Percentiles rank a stretch among this genome's conserved stretches.
phyloP scores from a whole-genome alignment of 1,140 invertebrate genomes.

The Thaumetopoea pityocampa region DNA sequence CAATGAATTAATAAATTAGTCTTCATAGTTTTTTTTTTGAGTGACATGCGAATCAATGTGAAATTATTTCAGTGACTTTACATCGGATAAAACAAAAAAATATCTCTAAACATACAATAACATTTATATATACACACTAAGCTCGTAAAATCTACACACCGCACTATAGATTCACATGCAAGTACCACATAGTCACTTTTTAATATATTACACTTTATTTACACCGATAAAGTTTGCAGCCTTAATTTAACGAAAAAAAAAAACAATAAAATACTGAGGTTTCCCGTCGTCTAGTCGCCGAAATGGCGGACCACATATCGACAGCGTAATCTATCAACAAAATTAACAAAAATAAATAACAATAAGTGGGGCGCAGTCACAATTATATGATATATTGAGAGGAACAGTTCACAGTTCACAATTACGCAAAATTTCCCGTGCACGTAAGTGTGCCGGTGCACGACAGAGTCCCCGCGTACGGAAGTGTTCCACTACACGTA shows the following conservation, averaged over 20 bases:
- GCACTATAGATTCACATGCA: constrained; percentile 27
- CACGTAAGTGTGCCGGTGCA: too few relatives aligned
- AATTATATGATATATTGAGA: background rate
- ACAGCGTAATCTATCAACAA: constrained; percentile 3
- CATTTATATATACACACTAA: constrained; percentile 57
- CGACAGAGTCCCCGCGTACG: too few relatives aligned
- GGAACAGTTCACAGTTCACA: too few relatives aligned
- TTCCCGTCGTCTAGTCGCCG: constrained; percentile 1
- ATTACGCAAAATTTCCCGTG: too few relatives aligned
- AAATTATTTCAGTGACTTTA: too few relatives aligned
- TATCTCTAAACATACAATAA: constrained; percentile 48
- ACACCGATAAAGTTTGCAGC: constrained; percentile 26
- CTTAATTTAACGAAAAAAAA: constrained; percentile 22
- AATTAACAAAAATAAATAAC: constrained; percentile 18
- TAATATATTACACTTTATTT: constrained; percentile 35
- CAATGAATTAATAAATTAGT: too few relatives aligned
- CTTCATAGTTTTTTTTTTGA: too few relatives aligned
- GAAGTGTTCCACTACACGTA: too few relatives aligned
- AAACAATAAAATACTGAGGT: constrained; percentile 18
- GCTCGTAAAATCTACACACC: constrained; percentile 44
- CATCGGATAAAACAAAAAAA: constrained; percentile 35
- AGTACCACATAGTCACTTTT: constrained; percentile 25
- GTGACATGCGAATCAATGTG: too few relatives aligned
- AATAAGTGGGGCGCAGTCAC: constrained; percentile 7
- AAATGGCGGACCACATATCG: background rate